phyloP scores from a whole-genome alignment of 2,797 vertebrate species.

The Micromesistius poutassou region DNA sequence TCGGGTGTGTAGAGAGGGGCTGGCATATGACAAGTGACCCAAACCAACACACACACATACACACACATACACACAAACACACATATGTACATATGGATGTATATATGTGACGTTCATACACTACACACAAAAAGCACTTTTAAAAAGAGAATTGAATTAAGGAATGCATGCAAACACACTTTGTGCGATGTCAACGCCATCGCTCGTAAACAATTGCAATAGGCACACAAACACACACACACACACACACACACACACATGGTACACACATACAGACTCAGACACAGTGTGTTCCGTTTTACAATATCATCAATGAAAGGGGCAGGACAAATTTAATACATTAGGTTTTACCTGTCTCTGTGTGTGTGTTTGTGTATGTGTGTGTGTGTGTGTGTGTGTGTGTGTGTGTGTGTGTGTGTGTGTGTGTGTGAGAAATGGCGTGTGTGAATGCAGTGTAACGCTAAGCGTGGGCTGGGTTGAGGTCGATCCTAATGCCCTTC shows the following conservation, averaged over 20 bases:
- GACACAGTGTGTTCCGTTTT: not conserved
- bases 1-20: not conserved
- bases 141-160: too few relatives aligned
- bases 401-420: not conserved
- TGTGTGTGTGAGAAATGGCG: too few relatives aligned
- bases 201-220: constrained; percentile 16
- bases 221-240: constrained; percentile 16
- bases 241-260: constrained; percentile 6
- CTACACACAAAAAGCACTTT: not conserved
- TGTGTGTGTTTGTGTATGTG: not conserved
- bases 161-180: not conserved
- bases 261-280: constrained; percentile 14
- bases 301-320: not conserved
- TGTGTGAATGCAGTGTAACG: not conserved
- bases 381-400: not conserved
- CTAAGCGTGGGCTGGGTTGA: too few relatives aligned
- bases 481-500: not conserved
- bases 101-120: not conserved
- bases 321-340: not conserved
- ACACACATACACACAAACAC: not conserved
- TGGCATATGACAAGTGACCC: constrained; percentile 15
- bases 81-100: too few relatives aligned
- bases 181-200: not conserved
- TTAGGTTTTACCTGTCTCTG: not conserved
- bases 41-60: constrained; percentile 7